Evolutionary conservation across 2,113 vertebrate genomes (phyloP).

Genomic region (Rhea pennata): DNA sequence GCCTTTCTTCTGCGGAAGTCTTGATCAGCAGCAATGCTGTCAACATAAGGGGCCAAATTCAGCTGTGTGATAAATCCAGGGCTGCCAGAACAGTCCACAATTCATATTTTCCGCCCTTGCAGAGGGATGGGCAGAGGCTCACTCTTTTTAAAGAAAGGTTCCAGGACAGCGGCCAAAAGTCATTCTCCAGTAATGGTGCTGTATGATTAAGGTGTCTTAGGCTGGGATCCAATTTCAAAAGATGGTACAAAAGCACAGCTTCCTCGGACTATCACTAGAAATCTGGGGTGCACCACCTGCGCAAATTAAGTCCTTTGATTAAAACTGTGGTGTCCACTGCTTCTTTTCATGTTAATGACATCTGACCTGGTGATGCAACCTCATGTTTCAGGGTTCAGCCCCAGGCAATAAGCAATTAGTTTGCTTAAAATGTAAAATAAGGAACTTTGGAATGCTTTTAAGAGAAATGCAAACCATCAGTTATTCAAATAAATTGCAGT

Average conservation of each 20-base stretch:
- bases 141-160: background rate
- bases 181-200: background rate
- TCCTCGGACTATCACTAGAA: background rate
- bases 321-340: background rate
- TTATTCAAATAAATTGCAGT: background rate
- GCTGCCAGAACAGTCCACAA: background rate
- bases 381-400: background rate
- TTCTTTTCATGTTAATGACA: background rate
- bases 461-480: background rate
- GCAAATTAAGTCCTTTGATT: background rate
- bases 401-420: background rate
- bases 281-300: background rate
- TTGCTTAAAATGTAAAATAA: background rate
- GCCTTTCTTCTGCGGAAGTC: background rate
- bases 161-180: background rate
- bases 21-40: background rate
- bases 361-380: background rate
- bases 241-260: background rate
- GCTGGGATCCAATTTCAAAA: background rate
- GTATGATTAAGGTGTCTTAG: background rate
- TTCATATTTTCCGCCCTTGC: background rate
- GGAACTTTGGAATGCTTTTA: background rate
- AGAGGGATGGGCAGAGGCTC: background rate
- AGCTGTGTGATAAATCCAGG: background rate
- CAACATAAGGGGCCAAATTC: background rate